Conservation (phyloP, 2,113 vertebrate species). For the Gymnarchus niloticus region DNA sequence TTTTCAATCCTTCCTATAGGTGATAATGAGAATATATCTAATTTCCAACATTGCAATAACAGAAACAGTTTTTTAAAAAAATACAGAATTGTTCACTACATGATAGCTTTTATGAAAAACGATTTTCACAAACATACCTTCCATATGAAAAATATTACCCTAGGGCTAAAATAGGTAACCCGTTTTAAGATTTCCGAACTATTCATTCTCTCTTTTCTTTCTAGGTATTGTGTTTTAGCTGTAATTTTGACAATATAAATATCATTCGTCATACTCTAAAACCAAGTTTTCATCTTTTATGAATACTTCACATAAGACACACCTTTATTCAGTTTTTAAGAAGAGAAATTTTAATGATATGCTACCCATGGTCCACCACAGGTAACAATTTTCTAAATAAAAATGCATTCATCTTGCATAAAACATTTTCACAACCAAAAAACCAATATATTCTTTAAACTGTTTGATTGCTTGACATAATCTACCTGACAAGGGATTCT, state of each 20-base stretch:
- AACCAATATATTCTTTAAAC: not conserved
- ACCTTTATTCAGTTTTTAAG: not conserved
- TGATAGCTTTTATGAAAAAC: not conserved
- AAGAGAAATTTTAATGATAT: not conserved
- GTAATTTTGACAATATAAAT: not conserved
- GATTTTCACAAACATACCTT: not conserved
- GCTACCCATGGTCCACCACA: not conserved
- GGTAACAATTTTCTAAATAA: not conserved
- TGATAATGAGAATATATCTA: not conserved
- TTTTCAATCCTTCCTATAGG: not conserved
- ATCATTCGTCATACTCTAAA: no score
- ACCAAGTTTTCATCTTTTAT: no score
- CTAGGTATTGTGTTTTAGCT: not conserved
- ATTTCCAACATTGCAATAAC: not conserved
- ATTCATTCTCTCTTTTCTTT: no score
- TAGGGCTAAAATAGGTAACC: no score
- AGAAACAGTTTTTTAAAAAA: not conserved
- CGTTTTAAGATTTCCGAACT: no score
- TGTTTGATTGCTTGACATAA: not conserved
- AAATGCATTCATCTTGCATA: not conserved
- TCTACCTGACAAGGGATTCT: not conserved
- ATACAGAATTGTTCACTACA: not conserved
- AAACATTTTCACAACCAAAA: not conserved
- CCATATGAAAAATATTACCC: not conserved
- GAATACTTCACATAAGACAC: not conserved